Percentiles rank a stretch among this genome's conserved stretches.
Conservation (phyloP, 2,113 vertebrate genomes). For the Pontoporia blainvillei region DNA sequence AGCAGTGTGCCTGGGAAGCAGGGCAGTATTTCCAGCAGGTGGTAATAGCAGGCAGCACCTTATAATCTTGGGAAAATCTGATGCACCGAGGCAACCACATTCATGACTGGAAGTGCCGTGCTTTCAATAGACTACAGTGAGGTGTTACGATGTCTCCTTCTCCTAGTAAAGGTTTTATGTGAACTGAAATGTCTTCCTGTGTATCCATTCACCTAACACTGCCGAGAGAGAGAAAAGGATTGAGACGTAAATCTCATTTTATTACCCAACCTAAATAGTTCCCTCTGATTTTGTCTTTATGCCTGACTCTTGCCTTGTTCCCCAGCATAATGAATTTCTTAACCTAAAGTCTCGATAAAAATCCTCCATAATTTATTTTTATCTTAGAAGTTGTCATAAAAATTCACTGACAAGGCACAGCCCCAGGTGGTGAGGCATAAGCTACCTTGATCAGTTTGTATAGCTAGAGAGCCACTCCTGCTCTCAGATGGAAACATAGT, state of each 20-base stretch:
- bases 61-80: constrained; percentile 62
- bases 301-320: constrained; percentile 46
- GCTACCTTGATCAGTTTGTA: constrained; percentile 56
- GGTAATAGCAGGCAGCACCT: constrained; percentile 64
- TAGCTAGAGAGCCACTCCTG: constrained; percentile 57
- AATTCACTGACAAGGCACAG: constrained; percentile 54
- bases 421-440: constrained; percentile 33
- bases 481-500: constrained; percentile 35
- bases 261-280: constrained; percentile 66
- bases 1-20: background rate
- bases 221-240: constrained; percentile 36
- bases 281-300: constrained; percentile 65
- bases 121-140: constrained; percentile 48
- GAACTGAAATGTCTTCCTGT: constrained; percentile 30
- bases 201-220: constrained; percentile 45
- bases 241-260: constrained; percentile 74
- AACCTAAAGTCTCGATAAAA: constrained; percentile 59
- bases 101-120: background rate
- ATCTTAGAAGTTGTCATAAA: constrained; percentile 63
- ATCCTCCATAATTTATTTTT: constrained; percentile 64
- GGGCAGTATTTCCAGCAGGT: constrained; percentile 46
- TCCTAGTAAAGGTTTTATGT: constrained; percentile 61
- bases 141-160: constrained; percentile 61
- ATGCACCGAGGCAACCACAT: constrained; percentile 24
- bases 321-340: constrained; percentile 67